Percentiles rank a stretch among this genome's conserved stretches.
Conservation (phyloP, 2,888 invertebrate species). For the Schizaphis graminum region DNA sequence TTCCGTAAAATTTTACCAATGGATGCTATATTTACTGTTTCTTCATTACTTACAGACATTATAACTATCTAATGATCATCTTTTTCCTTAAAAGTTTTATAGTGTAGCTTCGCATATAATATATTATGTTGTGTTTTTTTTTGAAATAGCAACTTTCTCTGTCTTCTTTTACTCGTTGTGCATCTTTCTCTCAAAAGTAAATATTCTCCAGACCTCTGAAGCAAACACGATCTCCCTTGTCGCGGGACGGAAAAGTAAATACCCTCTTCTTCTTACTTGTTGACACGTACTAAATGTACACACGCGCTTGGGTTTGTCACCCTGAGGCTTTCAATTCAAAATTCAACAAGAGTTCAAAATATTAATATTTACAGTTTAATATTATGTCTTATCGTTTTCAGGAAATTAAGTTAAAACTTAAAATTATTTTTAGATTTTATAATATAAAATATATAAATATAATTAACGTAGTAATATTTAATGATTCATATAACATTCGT, state of each 20-base stretch:
- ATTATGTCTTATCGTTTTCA: constrained; percentile 3
- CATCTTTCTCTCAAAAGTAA: constrained; percentile 48
- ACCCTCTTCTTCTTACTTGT: constrained; percentile 21
- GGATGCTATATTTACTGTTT: neutral
- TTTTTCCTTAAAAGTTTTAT: constrained; percentile 11
- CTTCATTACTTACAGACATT: constrained; percentile 23
- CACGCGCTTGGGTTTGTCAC: constrained; percentile 14
- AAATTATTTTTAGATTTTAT: neutral
- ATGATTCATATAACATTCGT: neutral
- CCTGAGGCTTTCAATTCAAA: constrained; percentile 30
- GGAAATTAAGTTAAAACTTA: neutral
- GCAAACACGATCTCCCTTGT: constrained; percentile 40
- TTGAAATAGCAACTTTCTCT: constrained; percentile 9
- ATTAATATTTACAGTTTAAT: constrained; percentile 15
- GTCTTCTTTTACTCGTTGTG: neutral
- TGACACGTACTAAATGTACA: constrained; percentile 47
- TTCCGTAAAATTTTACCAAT: neutral
- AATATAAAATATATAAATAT: neutral
- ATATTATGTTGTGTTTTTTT: neutral
- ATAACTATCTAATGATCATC: constrained; percentile 31
- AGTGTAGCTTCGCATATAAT: constrained; percentile 20
- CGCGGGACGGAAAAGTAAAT: constrained; percentile 33
- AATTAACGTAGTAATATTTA: neutral
- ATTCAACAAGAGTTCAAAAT: constrained; percentile 53
- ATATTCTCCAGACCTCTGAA: constrained; percentile 50